These are phyloP conservation scores for Akabosia matsudoensis DNA, from an alignment of 1,140 invertebrate genomes.

Conservation along the genomic window DNA sequence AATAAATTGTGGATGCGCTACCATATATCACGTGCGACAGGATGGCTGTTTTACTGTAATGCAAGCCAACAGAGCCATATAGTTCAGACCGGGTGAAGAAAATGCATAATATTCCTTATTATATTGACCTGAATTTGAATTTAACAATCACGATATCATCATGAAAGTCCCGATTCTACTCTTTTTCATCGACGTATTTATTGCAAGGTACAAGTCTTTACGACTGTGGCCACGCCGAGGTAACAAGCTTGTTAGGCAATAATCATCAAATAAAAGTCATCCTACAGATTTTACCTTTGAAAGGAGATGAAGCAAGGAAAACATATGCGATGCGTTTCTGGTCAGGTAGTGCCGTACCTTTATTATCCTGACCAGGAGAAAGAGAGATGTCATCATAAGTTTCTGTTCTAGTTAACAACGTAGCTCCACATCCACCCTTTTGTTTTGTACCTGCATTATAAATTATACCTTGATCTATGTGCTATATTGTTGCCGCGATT, in stretches of 20 bases:
- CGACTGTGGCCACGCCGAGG: constrained; percentile 20
- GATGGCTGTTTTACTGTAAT: not conserved
- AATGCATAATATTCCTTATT: not conserved
- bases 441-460: no score
- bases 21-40: not conserved
- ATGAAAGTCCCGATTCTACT: not conserved
- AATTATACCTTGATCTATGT: no score
- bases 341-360: not conserved
- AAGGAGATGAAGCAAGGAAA: no score
- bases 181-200: constrained; percentile 16
- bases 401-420: no score
- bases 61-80: not conserved
- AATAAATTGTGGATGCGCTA: not conserved
- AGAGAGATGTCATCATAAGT: no score
- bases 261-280: constrained; percentile 19
- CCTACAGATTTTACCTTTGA: not conserved
- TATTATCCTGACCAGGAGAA: not conserved
- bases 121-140: constrained; percentile 16
- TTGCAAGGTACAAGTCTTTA: constrained; percentile 1
- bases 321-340: not conserved
- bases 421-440: no score
- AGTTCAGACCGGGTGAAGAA: not conserved
- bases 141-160: not conserved
- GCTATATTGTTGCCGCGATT: no score
- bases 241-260: constrained; percentile 25